Evolutionary conservation across 2,113 vertebrate genomes (phyloP).

Genomic region (Vidua chalybeata): DNA sequence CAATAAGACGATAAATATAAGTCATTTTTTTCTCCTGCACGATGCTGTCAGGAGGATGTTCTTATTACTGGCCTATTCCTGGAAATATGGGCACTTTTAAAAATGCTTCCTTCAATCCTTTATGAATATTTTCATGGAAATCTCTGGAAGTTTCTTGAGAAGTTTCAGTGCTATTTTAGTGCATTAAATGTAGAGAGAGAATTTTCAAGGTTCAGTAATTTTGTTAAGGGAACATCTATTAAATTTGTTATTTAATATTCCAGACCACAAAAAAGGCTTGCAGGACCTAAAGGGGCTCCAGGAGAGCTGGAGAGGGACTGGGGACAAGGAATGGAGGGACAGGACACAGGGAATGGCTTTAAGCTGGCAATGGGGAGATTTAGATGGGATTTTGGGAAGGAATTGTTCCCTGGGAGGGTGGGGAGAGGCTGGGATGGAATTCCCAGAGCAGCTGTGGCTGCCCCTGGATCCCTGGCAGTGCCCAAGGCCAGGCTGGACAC

Average conservation of each 20-base stretch:
- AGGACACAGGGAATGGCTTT: not conserved
- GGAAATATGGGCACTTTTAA: not conserved
- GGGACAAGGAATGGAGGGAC: not conserved
- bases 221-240: not conserved
- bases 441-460: not conserved
- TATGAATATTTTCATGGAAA: not conserved
- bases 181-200: not conserved
- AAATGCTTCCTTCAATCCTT: not conserved
- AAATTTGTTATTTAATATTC: not conserved
- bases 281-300: not conserved
- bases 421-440: not conserved
- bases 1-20: not conserved
- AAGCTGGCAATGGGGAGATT: accelerated
- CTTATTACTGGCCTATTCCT: not conserved
- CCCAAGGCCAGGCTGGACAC: not conserved
- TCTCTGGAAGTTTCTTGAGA: not conserved
- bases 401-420: not conserved
- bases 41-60: not conserved
- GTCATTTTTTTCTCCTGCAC: not conserved
- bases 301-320: not conserved
- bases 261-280: not conserved
- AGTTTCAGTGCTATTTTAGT: not conserved
- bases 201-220: not conserved
- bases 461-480: not conserved
- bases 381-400: not conserved